Conservation (phyloP, 2,113 vertebrate species). For the Chauna torquata region DNA sequence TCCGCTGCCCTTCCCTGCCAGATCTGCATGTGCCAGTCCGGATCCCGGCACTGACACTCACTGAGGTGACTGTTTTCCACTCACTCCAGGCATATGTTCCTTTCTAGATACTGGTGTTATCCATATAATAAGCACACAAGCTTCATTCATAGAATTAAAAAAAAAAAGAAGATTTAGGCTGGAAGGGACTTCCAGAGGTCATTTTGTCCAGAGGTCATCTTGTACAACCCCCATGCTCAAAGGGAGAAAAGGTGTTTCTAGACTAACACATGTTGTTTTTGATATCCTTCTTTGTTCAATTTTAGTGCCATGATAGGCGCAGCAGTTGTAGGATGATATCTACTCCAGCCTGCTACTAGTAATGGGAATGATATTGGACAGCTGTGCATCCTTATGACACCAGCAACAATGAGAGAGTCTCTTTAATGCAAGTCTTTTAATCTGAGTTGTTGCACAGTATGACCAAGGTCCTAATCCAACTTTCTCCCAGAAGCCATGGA, state of each 20-base stretch:
- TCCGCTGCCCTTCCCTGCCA: neutral
- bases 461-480: neutral
- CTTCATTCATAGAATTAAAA: neutral
- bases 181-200: neutral
- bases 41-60: neutral
- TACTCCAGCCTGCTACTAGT: neutral
- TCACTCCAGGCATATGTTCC: fast-evolving
- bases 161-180: neutral
- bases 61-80: neutral
- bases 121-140: neutral
- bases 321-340: neutral
- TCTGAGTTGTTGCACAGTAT: neutral
- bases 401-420: neutral
- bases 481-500: neutral
- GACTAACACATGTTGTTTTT: neutral
- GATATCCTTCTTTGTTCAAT: neutral
- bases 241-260: neutral
- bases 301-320: neutral
- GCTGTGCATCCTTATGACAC: neutral
- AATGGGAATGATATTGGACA: neutral
- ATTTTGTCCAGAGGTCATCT: neutral
- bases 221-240: neutral
- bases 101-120: neutral
- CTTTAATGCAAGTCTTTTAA: neutral
- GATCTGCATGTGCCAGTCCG: no score